A percentile compares a stretch with the other conserved stretches of the same genome.
phyloP scores from a whole-genome alignment of 2,797 vertebrate genomes.

The Falco biarmicus region DNA sequence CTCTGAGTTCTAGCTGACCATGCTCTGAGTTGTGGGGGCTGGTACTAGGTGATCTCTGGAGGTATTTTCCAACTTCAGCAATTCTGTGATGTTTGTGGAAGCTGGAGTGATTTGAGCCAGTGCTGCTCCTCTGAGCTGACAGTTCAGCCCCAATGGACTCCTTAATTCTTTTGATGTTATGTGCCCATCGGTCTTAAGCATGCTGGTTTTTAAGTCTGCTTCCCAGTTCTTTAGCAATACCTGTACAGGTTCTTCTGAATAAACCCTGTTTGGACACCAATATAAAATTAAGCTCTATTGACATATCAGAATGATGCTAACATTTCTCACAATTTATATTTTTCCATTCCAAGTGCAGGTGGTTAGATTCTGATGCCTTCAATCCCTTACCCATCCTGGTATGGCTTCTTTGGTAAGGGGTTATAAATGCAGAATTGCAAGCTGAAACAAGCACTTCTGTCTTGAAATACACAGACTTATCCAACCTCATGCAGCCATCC shows the following conservation, averaged over 20 bases:
- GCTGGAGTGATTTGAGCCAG: not conserved
- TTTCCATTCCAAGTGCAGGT: not conserved
- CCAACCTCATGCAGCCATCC: not conserved
- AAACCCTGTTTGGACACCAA: not conserved
- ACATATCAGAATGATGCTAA: not conserved
- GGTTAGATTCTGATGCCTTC: not conserved
- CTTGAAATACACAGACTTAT: not conserved
- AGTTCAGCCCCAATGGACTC: not conserved
- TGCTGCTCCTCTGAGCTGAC: not conserved
- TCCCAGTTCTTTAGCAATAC: not conserved
- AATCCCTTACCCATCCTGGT: not conserved
- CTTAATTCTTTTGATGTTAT: not conserved
- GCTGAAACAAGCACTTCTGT: not conserved
- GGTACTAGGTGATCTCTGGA: not conserved
- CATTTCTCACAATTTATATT: not conserved
- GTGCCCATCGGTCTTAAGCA: not conserved
- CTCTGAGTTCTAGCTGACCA: not conserved
- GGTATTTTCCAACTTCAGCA: not conserved
- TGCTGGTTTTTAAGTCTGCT: not conserved
- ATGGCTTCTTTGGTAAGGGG: not conserved
- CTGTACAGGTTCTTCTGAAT: not conserved
- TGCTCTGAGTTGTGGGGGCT: not conserved
- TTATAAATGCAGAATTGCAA: not conserved
- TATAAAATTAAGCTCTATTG: not conserved
- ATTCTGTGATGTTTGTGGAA: not conserved